Evolutionary conservation across 2,888 invertebrate species (phyloP).

Genomic region (Oegoconia quadripuncta): DNA sequence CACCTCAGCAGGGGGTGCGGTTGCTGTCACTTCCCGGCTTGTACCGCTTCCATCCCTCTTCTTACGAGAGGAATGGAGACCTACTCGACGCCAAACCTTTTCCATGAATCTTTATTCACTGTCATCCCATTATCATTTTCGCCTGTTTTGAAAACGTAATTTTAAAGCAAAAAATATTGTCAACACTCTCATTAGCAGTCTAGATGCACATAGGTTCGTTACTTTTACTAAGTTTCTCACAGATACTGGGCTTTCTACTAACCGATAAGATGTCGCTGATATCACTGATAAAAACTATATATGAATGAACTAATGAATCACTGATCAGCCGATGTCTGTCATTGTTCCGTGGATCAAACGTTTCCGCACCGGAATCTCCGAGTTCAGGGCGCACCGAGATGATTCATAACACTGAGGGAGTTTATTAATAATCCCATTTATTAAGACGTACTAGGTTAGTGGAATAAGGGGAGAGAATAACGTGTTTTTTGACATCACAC

Average conservation of each 20-base stretch:
- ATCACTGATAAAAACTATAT: slow-evolving; percentile 29
- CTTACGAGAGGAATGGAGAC: slow-evolving; percentile 79
- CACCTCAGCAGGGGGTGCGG: slow-evolving; percentile 62
- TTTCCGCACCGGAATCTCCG: slow-evolving; percentile 7
- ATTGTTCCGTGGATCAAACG: slow-evolving; percentile 43
- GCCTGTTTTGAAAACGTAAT: slow-evolving; percentile 16
- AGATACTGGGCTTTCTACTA: not conserved
- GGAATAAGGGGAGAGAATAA: slow-evolving; percentile 73
- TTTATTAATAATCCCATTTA: slow-evolving; percentile 54
- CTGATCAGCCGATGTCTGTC: slow-evolving; percentile 58
- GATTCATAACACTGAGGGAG: slow-evolving; percentile 37
- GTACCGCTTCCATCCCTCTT: slow-evolving; percentile 78
- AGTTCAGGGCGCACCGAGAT: slow-evolving; percentile 5
- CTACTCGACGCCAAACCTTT: slow-evolving; percentile 78
- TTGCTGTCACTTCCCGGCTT: slow-evolving; percentile 62
- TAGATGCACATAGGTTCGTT: not conserved
- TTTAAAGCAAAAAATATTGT: slow-evolving; percentile 3
- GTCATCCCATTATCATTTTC: slow-evolving; percentile 71
- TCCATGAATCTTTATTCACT: slow-evolving; percentile 73
- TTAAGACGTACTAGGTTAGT: slow-evolving; percentile 73
- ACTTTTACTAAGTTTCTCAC: not conserved
- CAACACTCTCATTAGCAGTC: slow-evolving; percentile 2
- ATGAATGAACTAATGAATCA: slow-evolving; percentile 43
- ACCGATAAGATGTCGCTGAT: slow-evolving; percentile 24
- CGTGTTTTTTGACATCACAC: slow-evolving; percentile 76